phyloP scores from a whole-genome alignment of 2,113 vertebrate genomes.

The Stegostoma tigrinum region DNA sequence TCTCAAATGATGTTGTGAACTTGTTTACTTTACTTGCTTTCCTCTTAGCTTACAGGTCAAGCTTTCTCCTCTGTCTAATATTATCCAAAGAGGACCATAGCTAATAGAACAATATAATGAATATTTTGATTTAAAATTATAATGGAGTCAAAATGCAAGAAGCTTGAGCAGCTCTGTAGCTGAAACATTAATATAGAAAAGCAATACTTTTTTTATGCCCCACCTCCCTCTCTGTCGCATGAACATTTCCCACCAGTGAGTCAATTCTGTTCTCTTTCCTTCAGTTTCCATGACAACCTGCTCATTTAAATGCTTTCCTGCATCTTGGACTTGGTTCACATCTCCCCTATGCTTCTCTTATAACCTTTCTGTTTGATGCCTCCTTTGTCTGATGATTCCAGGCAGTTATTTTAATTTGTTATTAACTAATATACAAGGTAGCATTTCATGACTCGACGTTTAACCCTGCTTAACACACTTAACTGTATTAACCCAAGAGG shows the following conservation, averaged over 20 bases:
- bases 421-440: background rate
- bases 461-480: background rate
- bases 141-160: background rate
- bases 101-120: background rate
- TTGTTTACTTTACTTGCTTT: background rate
- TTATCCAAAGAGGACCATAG: background rate
- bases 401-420: background rate
- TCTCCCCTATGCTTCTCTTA: background rate
- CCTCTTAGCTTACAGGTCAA: background rate
- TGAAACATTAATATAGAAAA: background rate
- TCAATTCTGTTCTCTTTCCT: slow-evolving; percentile 22
- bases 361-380: background rate
- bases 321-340: background rate
- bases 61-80: background rate
- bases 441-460: background rate
- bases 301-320: slow-evolving; percentile 4
- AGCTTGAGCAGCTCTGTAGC: no score
- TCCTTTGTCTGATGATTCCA: background rate
- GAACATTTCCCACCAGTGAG: slow-evolving; percentile 5
- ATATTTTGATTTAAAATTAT: background rate
- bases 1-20: background rate
- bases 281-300: slow-evolving; percentile 11
- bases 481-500: background rate
- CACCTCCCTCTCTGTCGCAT: background rate
- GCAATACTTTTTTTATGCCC: background rate